Percentiles rank a stretch among this genome's conserved stretches.
Conservation (phyloP, 2,888 invertebrate species). For the Amorpha juglandis region DNA sequence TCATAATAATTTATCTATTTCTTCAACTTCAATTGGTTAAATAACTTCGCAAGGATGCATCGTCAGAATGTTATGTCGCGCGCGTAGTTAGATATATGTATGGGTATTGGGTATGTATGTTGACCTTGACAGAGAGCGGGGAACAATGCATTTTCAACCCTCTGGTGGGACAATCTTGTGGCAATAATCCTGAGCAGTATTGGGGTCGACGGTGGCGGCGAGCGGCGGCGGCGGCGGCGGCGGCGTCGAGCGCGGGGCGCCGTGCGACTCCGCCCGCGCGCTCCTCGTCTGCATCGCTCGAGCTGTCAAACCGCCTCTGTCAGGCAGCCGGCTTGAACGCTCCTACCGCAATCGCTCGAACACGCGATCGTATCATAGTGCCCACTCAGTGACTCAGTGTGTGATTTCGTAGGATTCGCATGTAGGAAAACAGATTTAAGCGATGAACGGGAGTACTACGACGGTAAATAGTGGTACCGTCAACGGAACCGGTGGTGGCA, state of each 20-base stretch:
- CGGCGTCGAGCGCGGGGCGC: constrained; percentile 66
- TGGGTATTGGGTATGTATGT: constrained; percentile 34
- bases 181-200: constrained; percentile 67
- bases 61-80: constrained; percentile 9
- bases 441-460: constrained; percentile 84
- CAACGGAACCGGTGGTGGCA: constrained; percentile 75
- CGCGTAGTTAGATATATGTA: constrained; percentile 23
- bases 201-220: constrained; percentile 58
- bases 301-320: constrained; percentile 84
- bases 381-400: constrained; percentile 75
- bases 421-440: constrained; percentile 69
- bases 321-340: constrained; percentile 81
- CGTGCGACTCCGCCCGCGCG: constrained; percentile 71
- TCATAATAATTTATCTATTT: background rate
- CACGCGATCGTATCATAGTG: constrained; percentile 71
- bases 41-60: background rate
- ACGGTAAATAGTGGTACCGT: constrained; percentile 80
- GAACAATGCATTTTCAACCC: constrained; percentile 79
- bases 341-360: constrained; percentile 63
- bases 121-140: constrained; percentile 74
- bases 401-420: constrained; percentile 73
- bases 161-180: constrained; percentile 64
- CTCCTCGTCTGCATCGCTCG: constrained; percentile 67
- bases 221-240: constrained; percentile 55
- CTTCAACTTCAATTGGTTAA: background rate